Evolutionary conservation across 92 coral and sea anemone species (phyloP).

Genomic region (Palythoa caribaeorum): DNA sequence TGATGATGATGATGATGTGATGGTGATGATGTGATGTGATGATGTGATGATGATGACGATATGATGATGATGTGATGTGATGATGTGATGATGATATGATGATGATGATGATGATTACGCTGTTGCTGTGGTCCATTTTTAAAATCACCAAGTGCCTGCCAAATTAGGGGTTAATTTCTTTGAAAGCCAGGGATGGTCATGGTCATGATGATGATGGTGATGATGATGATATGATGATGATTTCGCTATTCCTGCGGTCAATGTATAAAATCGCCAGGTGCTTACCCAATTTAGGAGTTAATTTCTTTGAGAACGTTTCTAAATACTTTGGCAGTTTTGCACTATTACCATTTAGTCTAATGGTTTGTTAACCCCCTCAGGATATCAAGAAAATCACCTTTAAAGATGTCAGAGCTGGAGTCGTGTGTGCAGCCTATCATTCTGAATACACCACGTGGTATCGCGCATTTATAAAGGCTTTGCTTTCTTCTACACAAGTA

Average conservation of each 20-base stretch:
- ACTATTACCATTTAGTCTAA: background rate
- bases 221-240: too few species aligned
- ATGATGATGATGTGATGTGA: too few species aligned
- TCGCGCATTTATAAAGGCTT: slow-evolving; percentile 82
- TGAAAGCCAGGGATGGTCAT: too few species aligned
- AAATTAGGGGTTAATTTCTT: too few species aligned
- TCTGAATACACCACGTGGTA: slow-evolving; percentile 77
- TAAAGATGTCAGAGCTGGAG: slow-evolving; percentile 72
- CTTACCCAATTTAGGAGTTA: background rate
- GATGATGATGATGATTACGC: too few species aligned
- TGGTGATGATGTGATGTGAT: background rate
- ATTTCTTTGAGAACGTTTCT: background rate
- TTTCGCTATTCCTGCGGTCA: too few species aligned
- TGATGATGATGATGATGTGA: too few species aligned
- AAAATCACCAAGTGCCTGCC: too few species aligned
- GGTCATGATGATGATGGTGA: too few species aligned
- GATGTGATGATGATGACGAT: too few species aligned
- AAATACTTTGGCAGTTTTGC: background rate
- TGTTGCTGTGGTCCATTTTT: background rate
- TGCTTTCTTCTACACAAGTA: slow-evolving; percentile 79
- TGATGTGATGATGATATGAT: too few species aligned
- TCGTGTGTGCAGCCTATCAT: slow-evolving; percentile 71
- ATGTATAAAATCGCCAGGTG: background rate
- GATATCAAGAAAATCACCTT: slow-evolving; percentile 22
- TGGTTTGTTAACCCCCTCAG: slow-evolving; percentile 13